Base-by-base conservation (phyloP, 2,797 vertebrate genomes). In the Telmatherina bonti region DNA sequence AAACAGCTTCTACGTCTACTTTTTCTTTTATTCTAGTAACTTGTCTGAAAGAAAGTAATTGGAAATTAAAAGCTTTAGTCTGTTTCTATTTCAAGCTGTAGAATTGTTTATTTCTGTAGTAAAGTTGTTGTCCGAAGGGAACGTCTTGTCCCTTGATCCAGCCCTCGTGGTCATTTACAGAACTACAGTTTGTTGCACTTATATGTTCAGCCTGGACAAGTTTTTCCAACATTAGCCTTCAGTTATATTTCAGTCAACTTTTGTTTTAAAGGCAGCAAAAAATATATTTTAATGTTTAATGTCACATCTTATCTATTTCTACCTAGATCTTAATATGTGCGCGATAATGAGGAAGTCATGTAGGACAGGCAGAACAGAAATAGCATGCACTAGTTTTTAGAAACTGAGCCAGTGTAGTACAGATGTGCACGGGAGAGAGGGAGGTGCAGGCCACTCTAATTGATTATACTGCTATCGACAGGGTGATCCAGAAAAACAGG, bases 391-490 rank as follows among this genome's bases (percentile, higher is more conserved):
- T 81, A 73, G 65, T 79, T 84, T 84, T 81, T 81, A 77, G 76
- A 83, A 76, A 75, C 29, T n/a, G 59, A 72, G 62, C 15, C 16
- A 54, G 41, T 62, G 69, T 26, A n/a, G 35, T 45, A 56, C 72
- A 67, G 67, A 59, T 6, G 56, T 67, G 74, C 62, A 63, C 35
- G 64, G 56, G 62, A 59, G 76, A 67, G 68, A 74, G 63, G 54
- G 53, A 84, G 73, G 80, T 69, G 72, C 22, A 30, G 82, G 83
- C 86, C 86, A 91, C 92, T 95, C 95, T 96, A 97, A 97, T 96
- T 97, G 96, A 98, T 97, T 97, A 97, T 96, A 96, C 94, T 84
- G 66, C 89, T 96, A 97, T 97, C 93, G 96, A 97, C 96, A 96
- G 93, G 93, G n/a, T n/a, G 94, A 95, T 94, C 95, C 95, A 89